These are phyloP conservation scores for Choristoneura rosaceana DNA, from an alignment of 2,888 invertebrate genomes.

Conservation along the genomic window DNA sequence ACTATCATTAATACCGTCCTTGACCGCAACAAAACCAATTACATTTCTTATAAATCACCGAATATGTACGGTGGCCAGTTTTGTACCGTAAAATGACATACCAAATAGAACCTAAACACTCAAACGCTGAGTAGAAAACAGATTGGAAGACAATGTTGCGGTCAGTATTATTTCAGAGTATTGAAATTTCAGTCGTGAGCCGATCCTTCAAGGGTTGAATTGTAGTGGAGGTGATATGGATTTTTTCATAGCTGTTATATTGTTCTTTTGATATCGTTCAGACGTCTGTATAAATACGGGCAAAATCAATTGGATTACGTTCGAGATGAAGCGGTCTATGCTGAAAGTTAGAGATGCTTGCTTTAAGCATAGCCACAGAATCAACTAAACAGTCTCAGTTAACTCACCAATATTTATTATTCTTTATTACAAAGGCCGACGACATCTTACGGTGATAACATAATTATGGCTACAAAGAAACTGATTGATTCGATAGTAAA, in stretches of 20 bases:
- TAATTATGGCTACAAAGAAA: too few relatives aligned
- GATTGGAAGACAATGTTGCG: constrained; percentile 7
- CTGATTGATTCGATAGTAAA: too few relatives aligned
- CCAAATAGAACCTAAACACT: constrained; percentile 12
- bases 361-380: too few relatives aligned
- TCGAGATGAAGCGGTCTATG: constrained; percentile 8
- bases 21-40: constrained; percentile 78
- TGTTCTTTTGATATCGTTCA: constrained; percentile 38
- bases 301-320: constrained; percentile 34
- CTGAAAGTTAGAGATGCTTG: not conserved
- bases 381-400: too few relatives aligned
- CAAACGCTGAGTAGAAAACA: constrained; percentile 19
- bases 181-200: constrained; percentile 24
- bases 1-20: constrained; percentile 72
- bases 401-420: too few relatives aligned
- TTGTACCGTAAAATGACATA: constrained; percentile 4
- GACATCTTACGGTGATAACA: too few relatives aligned
- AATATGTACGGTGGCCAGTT: constrained; percentile 52
- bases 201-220: constrained; percentile 6
- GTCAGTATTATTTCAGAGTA: constrained; percentile 23
- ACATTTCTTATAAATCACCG: constrained; percentile 74
- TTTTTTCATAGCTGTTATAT: constrained; percentile 19
- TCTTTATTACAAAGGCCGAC: too few relatives aligned
- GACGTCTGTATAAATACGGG: constrained; percentile 34
- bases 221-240: not conserved